Evolutionary conservation across 2,888 invertebrate genomes (phyloP), one percentile per base, ranked within the genome.

Genomic region (Ariolimax columbianus): DNA sequence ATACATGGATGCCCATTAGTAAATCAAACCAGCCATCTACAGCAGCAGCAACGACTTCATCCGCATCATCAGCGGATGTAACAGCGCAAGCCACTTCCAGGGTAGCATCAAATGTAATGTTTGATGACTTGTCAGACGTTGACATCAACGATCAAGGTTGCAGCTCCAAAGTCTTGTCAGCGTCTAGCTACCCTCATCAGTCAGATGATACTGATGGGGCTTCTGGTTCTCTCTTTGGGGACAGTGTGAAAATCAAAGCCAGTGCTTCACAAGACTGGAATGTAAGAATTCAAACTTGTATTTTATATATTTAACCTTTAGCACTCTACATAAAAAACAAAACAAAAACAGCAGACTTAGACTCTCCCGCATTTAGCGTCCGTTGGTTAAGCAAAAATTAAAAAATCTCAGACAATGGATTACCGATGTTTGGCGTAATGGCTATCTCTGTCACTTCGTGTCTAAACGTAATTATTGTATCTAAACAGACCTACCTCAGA

Each of bases 1-100:
- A 89, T 47, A 86, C 88, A 40, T 91, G 91, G 91, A 89, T 90
- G 33, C 87, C 89, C 14, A 86, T 88, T 14, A 85, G 83, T 68
- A 82, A 84, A 51, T 66, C 88, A 63, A 83, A 85, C 68, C 75
- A 82, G 66, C 79, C 79, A 30, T 63, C 88, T 6, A n/a, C 85
- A 6, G 40, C 77, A 77, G 73, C 84, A 72, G 23, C 80, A 0
- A 40, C 63, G 17, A 55, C 59, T 3, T 38, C 75, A 17, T 51
- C 75, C 23, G 19, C 66, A 59, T 30, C 77, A 55, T 11, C 51
- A 14, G 19, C 55, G 19, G 17, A 7, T 14, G 43, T 33, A 47
- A 23, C 3, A 11, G 47, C 9, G 33, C 40, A n/a, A 30, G 59
- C 72, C 59, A 59, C 17, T n/a, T 33, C 79, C 70, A 43, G 51